A percentile compares a stretch with the other conserved stretches of the same genome.
These are phyloP conservation scores for Acanthococcus lagerstroemiae DNA, from an alignment of 2,888 invertebrate genomes.

Conservation along the genomic window DNA sequence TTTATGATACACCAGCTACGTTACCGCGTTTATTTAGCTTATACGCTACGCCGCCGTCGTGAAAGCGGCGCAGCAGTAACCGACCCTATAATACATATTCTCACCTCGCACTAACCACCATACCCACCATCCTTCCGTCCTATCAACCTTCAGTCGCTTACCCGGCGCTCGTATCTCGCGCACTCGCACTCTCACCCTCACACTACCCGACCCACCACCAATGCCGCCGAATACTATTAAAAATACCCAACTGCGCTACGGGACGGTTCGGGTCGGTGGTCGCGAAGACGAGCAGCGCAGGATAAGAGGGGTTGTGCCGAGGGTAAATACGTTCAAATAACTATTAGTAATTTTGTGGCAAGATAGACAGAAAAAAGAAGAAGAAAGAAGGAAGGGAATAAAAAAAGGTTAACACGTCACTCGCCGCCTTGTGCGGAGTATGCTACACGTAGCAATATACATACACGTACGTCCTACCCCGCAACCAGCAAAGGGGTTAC, in stretches of 20 bases:
- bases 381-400: no score
- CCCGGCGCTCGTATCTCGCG: conserved; percentile 3
- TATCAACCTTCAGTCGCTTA: neutral
- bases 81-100: neutral
- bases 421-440: neutral
- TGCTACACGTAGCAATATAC: no score
- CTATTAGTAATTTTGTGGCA: conserved; percentile 18
- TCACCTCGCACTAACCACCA: neutral
- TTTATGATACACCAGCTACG: conserved; percentile 12
- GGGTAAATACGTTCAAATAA: conserved; percentile 25
- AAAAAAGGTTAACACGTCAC: no score
- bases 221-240: no score
- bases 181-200: no score
- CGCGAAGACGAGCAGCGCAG: no score
- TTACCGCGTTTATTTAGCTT: neutral
- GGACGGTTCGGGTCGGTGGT: no score
- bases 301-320: no score
- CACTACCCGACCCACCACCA: no score
- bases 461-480: no score
- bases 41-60: neutral
- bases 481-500: conserved; percentile 6
- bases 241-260: no score
- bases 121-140: neutral
- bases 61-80: neutral
- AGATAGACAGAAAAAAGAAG: neutral